phyloP scores from a whole-genome alignment of 2,113 vertebrate genomes.

The human (Homo sapiens) region GRCh38 chr18:8691001-8691500 shows the following conservation, averaged over 20 bases:
- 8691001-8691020: neutral
- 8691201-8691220: neutral
- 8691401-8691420: no score
- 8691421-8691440: no score
- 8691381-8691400: no score
- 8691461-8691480: no score
- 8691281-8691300: neutral
- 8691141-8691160: neutral
- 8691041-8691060: neutral
- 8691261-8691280: neutral
- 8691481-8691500: no score
- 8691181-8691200: neutral
- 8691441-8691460: no score
- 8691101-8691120: neutral
- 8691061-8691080: neutral
- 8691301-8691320: no score
- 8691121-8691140: neutral
- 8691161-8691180: neutral
- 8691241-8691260: accelerated
- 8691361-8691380: no score
- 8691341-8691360: no score
- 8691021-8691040: neutral
- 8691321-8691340: neutral
- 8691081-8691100: neutral
- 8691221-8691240: neutral